Conservation (phyloP, 2,113 vertebrate species). For the Strix uralensis region DNA sequence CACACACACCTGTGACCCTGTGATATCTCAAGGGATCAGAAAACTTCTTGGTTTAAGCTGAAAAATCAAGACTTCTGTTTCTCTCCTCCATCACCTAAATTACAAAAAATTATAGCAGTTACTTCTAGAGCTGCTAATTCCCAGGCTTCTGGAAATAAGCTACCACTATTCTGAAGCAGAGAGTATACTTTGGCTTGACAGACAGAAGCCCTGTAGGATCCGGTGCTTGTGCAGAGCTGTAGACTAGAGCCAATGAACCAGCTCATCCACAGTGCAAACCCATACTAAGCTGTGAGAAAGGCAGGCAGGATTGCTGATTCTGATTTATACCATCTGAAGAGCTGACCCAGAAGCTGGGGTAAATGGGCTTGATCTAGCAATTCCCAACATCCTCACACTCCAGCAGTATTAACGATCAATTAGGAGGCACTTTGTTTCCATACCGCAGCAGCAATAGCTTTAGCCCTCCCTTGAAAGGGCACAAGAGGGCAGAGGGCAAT, state of each 20-base stretch:
- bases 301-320: background rate
- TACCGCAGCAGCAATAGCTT: background rate
- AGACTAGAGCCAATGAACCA: background rate
- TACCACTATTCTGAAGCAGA: background rate
- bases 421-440: slow-evolving; percentile 56
- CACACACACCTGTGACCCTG: background rate
- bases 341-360: slow-evolving; percentile 28
- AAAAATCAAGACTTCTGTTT: background rate
- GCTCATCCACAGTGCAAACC: background rate
- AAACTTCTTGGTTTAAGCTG: background rate
- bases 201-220: background rate
- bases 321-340: slow-evolving; percentile 48
- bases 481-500: slow-evolving; percentile 39
- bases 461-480: slow-evolving; percentile 29
- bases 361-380: slow-evolving; percentile 36
- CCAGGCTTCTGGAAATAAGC: background rate
- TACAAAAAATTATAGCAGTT: background rate
- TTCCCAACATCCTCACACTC: slow-evolving; percentile 37
- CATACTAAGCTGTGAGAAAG: background rate
- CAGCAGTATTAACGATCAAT: slow-evolving; percentile 53
- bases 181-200: accelerated
- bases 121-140: background rate
- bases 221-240: background rate
- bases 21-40: background rate
- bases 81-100: background rate